Evolutionary conservation across 2,113 vertebrate species (phyloP).

Genomic region (Festucalex cinctus): DNA sequence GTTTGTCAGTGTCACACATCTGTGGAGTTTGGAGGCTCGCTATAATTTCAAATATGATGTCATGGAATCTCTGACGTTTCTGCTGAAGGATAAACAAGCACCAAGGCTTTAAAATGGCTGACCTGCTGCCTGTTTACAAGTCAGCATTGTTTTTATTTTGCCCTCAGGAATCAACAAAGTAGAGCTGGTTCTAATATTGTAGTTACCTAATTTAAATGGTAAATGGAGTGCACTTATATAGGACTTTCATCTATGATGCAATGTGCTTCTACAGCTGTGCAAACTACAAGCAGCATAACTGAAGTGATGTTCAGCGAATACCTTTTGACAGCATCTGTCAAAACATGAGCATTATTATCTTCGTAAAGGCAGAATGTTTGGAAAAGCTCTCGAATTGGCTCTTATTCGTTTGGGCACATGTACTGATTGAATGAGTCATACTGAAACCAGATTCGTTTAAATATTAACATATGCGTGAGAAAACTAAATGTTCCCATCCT

Average conservation of each 20-base stretch:
- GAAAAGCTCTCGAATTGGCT: background rate
- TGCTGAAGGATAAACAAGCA: constrained; percentile 8
- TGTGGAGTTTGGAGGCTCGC: constrained; percentile 6
- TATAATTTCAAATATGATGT: constrained; percentile 40
- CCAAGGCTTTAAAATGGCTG: constrained; percentile 18
- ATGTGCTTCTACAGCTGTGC: background rate
- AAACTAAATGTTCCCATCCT: background rate
- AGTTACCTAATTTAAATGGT: background rate
- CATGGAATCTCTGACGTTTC: background rate
- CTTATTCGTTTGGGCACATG: background rate
- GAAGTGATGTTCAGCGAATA: background rate
- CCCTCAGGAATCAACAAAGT: constrained; percentile 35
- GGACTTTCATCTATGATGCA: no score
- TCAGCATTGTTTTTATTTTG: constrained; percentile 16
- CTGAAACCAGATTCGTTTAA: background rate
- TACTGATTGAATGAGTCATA: background rate
- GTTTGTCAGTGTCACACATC: background rate
- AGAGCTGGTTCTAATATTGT: background rate
- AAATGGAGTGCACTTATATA: no score
- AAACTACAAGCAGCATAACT: background rate
- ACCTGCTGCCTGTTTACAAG: constrained; percentile 24
- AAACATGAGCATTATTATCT: background rate
- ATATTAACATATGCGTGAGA: background rate
- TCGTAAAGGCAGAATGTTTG: background rate
- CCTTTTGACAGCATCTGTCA: background rate